Conservation (phyloP, 2,797 vertebrate genomes). For the Mus caroli region DNA sequence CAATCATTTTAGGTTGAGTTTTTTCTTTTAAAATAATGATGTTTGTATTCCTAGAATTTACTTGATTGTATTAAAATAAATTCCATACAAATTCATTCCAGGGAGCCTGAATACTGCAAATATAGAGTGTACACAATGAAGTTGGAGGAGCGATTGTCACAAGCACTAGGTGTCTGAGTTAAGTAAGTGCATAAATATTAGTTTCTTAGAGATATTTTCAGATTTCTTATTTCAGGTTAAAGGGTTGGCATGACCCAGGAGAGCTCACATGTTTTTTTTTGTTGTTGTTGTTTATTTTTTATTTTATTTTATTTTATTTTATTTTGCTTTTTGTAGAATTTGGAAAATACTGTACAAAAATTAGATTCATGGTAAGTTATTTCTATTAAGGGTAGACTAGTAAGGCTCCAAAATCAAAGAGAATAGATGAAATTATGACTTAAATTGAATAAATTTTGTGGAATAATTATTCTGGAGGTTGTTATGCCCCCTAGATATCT, state of each 20-base stretch:
- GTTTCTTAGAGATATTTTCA: neutral
- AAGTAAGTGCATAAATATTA: neutral
- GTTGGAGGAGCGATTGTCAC: neutral
- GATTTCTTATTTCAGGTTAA: constrained; percentile 26
- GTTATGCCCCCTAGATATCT: neutral
- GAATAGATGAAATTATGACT: neutral
- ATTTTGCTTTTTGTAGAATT: neutral
- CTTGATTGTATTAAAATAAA: constrained; percentile 21
- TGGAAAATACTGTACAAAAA: neutral
- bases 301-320: too few relatives aligned
- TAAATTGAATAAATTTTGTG: neutral
- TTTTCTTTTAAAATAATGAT: constrained; percentile 12
- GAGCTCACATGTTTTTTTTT: neutral
- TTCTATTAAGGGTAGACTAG: neutral
- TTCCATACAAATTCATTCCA: constrained; percentile 8
- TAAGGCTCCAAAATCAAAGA: neutral
- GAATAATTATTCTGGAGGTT: neutral
- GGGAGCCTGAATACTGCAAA: constrained; percentile 13
- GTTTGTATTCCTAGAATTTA: constrained; percentile 36
- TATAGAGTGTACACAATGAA: neutral
- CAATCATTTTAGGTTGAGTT: constrained; percentile 22
- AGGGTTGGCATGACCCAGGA: neutral
- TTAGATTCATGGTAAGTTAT: neutral
- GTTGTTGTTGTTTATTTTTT: too few relatives aligned
- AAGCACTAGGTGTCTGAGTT: neutral